phyloP scores from a whole-genome alignment of 2,797 vertebrate genomes.

The Acanthurus lineatus region DNA sequence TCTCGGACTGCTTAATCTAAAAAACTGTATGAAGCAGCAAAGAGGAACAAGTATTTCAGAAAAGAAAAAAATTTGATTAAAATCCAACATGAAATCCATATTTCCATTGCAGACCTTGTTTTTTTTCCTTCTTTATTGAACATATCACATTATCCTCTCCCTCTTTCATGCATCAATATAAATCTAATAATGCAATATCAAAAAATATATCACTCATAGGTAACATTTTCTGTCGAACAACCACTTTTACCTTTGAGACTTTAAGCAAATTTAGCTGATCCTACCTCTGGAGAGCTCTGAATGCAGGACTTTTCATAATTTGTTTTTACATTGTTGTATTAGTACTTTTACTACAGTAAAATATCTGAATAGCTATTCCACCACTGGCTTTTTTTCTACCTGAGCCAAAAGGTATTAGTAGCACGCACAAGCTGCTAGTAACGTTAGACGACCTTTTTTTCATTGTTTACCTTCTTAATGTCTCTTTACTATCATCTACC shows the following conservation, averaged over 20 bases:
- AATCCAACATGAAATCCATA: neutral
- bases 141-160: neutral
- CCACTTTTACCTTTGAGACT: neutral
- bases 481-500: slow-evolving; percentile 21
- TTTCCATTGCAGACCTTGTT: neutral
- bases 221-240: neutral
- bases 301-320: neutral
- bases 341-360: neutral
- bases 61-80: neutral
- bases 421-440: slow-evolving; percentile 15
- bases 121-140: neutral
- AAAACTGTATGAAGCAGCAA: neutral
- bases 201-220: neutral
- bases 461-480: slow-evolving; percentile 13
- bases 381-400: neutral
- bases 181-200: neutral
- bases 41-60: neutral
- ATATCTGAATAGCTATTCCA: neutral
- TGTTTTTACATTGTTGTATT: neutral
- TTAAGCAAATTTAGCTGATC: neutral
- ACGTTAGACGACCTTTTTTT: neutral
- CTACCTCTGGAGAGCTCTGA: neutral
- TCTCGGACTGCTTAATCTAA: neutral
- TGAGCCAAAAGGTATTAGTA: slow-evolving; percentile 24
- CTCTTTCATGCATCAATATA: neutral